Percentiles rank a stretch among this genome's conserved stretches.
Conservation (phyloP, 1,140 invertebrate species). For the Idris sp. region DNA sequence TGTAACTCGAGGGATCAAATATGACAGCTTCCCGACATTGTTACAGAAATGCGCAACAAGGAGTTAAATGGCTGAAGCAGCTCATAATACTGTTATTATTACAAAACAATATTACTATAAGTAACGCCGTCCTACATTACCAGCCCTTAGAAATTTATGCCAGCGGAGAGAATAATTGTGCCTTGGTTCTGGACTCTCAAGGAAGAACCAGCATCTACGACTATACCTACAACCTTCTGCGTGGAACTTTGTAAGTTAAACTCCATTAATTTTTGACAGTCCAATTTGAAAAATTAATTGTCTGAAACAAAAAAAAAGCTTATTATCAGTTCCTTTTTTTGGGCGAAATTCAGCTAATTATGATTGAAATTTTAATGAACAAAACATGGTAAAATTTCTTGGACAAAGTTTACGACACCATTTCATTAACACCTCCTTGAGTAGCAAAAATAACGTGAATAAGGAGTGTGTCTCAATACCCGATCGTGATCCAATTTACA, state of each 20-base stretch:
- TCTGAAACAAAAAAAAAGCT: no score
- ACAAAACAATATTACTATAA: constrained; percentile 44
- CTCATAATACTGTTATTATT: constrained; percentile 51
- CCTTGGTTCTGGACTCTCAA: constrained; percentile 84
- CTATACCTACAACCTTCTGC: constrained; percentile 88
- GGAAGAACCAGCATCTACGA: constrained; percentile 88
- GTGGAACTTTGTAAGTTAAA: constrained; percentile 83
- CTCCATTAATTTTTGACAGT: constrained; percentile 20
- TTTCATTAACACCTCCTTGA: constrained; percentile 44
- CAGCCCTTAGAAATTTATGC: constrained; percentile 70
- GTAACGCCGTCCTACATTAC: constrained; percentile 68
- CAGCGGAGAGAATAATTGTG: constrained; percentile 84
- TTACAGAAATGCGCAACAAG: constrained; percentile 44
- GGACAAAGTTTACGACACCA: constrained; percentile 14
- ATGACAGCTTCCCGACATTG: constrained; percentile 49
- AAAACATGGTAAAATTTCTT: no score
- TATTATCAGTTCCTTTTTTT: no score
- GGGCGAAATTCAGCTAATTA: no score
- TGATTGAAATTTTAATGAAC: no score
- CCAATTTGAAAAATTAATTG: no score
- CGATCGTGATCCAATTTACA: constrained; percentile 40
- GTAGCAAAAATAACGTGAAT: constrained; percentile 22
- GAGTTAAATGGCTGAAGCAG: constrained; percentile 41
- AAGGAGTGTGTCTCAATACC: constrained; percentile 37
- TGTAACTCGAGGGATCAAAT: constrained; percentile 41